Percentiles rank a stretch among this genome's conserved stretches.
phyloP scores from a whole-genome alignment of 1,140 invertebrate genomes.

The Zaprionus nigranus region DNA sequence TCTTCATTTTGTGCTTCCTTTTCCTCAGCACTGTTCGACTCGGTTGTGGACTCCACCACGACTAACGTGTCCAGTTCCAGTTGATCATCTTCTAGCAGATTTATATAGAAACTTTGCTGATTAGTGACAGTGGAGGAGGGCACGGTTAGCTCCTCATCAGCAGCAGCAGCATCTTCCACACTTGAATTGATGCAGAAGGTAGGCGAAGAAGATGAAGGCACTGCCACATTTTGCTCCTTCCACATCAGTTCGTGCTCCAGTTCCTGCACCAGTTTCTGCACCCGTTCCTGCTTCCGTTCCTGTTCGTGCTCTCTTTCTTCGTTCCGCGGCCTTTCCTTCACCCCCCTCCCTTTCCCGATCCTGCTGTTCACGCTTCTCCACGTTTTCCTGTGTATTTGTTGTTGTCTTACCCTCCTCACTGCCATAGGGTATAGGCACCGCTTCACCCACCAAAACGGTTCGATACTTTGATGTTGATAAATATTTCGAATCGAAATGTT shows the following conservation, averaged over 20 bases:
- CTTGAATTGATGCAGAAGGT: slow-evolving; percentile 3
- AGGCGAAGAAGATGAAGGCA: neutral
- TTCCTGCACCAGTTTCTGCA: too few relatives aligned
- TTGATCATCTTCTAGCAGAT: neutral
- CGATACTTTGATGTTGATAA: slow-evolving; percentile 55
- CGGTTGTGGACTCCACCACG: slow-evolving; percentile 43
- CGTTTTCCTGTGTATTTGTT: neutral
- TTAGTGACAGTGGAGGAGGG: neutral
- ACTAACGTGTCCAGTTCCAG: neutral
- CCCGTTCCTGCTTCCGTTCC: too few relatives aligned
- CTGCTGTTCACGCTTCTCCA: neutral
- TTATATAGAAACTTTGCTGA: neutral
- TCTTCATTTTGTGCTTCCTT: neutral
- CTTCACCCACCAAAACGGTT: slow-evolving; percentile 59
- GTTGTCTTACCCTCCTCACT: neutral
- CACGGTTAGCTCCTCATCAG: neutral
- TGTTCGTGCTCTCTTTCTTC: too few relatives aligned
- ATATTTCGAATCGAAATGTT: slow-evolving; percentile 69
- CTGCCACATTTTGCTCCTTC: neutral
- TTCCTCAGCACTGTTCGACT: neutral
- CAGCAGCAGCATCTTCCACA: neutral
- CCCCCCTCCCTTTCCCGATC: neutral
- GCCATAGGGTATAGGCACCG: slow-evolving; percentile 57
- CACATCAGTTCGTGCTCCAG: neutral
- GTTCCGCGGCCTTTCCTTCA: neutral